Conservation (phyloP, 2,113 vertebrate species). For the Synchiropus splendidus region DNA sequence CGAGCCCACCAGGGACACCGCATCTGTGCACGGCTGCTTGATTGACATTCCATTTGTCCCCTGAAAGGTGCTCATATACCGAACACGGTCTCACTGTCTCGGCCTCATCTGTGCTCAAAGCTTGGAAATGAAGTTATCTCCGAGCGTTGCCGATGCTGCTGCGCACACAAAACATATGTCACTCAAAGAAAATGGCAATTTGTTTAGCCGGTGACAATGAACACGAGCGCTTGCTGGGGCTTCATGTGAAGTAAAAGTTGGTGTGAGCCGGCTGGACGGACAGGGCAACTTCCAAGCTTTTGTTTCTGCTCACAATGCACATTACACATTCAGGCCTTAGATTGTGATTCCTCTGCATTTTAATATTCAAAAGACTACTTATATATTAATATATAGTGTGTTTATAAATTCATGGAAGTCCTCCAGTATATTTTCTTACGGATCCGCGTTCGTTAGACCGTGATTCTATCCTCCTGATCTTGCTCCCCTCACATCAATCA, state of each 20-base stretch:
- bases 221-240: constrained; percentile 43
- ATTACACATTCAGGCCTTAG: constrained; percentile 3
- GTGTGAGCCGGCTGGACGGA: constrained; percentile 3
- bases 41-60: constrained; percentile 67
- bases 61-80: constrained; percentile 57
- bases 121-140: constrained; percentile 51
- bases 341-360: constrained; percentile 34
- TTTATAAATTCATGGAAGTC: constrained; percentile 58
- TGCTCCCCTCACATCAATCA: constrained; percentile 71
- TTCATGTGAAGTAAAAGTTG: constrained; percentile 21
- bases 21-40: constrained; percentile 54
- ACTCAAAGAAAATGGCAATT: constrained; percentile 50
- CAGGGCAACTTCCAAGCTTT: constrained; percentile 5
- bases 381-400: constrained; percentile 54
- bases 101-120: constrained; percentile 54
- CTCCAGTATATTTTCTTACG: constrained; percentile 53
- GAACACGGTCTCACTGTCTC: constrained; percentile 54
- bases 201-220: constrained; percentile 45
- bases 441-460: constrained; percentile 56
- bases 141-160: constrained; percentile 6
- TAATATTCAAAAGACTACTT: constrained; percentile 53
- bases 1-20: constrained; percentile 30
- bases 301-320: constrained; percentile 5
- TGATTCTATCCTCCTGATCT: constrained; percentile 64
- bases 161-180: constrained; percentile 46